Conservation (phyloP, 2,797 vertebrate genomes). For the Pelochelys cantorii region DNA sequence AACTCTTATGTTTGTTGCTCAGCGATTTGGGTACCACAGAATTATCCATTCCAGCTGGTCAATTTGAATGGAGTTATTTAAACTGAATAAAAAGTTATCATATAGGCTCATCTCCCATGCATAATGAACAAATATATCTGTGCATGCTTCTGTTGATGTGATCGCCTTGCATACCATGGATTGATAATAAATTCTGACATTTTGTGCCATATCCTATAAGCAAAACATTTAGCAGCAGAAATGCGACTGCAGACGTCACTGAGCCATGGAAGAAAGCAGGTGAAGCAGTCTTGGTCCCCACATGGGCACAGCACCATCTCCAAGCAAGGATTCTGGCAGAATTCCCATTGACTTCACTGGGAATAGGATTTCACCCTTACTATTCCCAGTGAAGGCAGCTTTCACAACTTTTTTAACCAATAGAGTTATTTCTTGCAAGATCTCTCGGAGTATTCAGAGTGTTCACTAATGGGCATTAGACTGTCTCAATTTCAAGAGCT, state of each 20-base stretch:
- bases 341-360: not conserved
- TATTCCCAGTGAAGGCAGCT: not conserved
- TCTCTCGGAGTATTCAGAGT: not conserved
- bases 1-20: not conserved
- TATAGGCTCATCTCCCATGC: not conserved
- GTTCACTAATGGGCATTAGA: not conserved
- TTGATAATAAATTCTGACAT: not conserved
- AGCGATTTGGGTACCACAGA: rapidly evolving
- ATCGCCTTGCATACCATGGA: not conserved
- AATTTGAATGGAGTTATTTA: not conserved
- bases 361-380: not conserved
- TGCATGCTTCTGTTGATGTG: not conserved
- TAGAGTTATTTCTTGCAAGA: not conserved
- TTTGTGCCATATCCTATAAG: not conserved
- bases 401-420: not conserved
- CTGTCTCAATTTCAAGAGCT: not conserved
- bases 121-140: not conserved
- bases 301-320: not conserved
- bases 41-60: not conserved
- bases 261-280: rapidly evolving
- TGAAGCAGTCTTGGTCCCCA: not conserved
- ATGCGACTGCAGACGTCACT: not conserved
- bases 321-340: not conserved
- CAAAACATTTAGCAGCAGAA: not conserved
- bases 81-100: not conserved